Percentiles rank a stretch among this genome's conserved stretches.
Conservation (phyloP, 1,140 invertebrate species). For the Drosophila malerkotliana region DNA sequence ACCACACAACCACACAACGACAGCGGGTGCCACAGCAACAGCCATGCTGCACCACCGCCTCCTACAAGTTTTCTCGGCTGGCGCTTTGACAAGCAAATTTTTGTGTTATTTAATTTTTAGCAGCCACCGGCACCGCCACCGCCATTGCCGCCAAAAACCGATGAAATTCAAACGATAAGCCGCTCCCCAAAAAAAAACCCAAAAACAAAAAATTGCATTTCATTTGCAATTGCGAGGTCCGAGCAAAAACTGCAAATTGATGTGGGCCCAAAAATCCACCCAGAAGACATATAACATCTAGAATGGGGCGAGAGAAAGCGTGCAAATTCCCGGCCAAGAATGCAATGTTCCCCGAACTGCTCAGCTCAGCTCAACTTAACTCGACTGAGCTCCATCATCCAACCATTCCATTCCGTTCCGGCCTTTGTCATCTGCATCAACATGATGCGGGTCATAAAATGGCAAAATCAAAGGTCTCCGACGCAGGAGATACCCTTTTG, state of each 20-base stretch:
- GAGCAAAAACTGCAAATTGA: conserved; percentile 38
- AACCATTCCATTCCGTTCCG: conserved; percentile 7
- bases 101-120: conserved; percentile 72
- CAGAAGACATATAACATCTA: conserved; percentile 28
- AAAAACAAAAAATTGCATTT: conserved; percentile 57
- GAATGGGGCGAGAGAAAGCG: conserved; percentile 5
- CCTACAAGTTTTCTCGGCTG: conserved; percentile 64
- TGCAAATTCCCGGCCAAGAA: conserved; percentile 43
- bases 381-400: neutral
- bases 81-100: conserved; percentile 67
- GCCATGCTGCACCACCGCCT: conserved; percentile 49
- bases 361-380: conserved; percentile 7
- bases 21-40: neutral
- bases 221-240: conserved; percentile 58
- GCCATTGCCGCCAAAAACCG: conserved; percentile 24
- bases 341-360: conserved; percentile 29
- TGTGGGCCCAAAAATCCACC: conserved; percentile 35
- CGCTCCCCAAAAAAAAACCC: conserved; percentile 13
- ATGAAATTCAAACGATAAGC: conserved; percentile 70
- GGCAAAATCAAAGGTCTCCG: neutral
- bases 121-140: conserved; percentile 10
- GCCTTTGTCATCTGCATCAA: conserved; percentile 69
- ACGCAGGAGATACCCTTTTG: conserved; percentile 28
- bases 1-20: neutral
- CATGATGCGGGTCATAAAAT: conserved; percentile 75